These are phyloP conservation scores for Melanotus villosus DNA, from an alignment of 2,888 invertebrate species.

Conservation along the genomic window DNA sequence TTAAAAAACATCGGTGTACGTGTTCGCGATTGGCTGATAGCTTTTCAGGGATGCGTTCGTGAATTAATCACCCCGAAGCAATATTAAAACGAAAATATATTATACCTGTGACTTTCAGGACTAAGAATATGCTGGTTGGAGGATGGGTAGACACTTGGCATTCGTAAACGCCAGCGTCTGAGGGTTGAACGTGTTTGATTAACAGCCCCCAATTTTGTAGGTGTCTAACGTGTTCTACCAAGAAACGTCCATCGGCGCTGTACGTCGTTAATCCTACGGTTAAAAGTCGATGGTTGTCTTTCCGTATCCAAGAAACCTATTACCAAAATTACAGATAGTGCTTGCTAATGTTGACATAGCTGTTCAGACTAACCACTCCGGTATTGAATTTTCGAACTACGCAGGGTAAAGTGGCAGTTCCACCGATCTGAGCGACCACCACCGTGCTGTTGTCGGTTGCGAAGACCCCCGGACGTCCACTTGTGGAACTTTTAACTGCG, in stretches of 20 bases:
- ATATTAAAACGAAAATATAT: constrained; percentile 17
- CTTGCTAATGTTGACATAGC: constrained; percentile 15
- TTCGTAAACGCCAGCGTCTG: constrained; percentile 83
- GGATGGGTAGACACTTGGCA: constrained; percentile 88
- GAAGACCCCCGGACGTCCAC: constrained; percentile 62
- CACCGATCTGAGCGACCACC: constrained; percentile 70
- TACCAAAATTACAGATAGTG: constrained; percentile 39
- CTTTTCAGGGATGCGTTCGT: constrained; percentile 6
- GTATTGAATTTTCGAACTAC: constrained; percentile 70
- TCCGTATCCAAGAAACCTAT: constrained; percentile 81
- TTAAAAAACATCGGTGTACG: constrained; percentile 12
- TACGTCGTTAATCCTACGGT: constrained; percentile 80
- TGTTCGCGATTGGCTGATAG: constrained; percentile 14
- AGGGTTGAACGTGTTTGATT: constrained; percentile 79
- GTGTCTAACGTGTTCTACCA: constrained; percentile 76
- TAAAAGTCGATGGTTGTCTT: constrained; percentile 78
- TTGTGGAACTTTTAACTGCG: constrained; percentile 51
- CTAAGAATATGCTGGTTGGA: constrained; percentile 81
- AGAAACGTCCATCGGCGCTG: constrained; percentile 77
- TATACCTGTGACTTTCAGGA: constrained; percentile 83
- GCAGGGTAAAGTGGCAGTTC: constrained; percentile 71
- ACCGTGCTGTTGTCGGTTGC: constrained; percentile 70
- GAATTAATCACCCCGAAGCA: constrained; percentile 10
- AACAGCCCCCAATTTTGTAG: constrained; percentile 76
- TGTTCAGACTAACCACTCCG: constrained; percentile 68